Base-by-base conservation (phyloP, 2,113 vertebrate species). In the Cyanoramphus novaezelandiae region DNA sequence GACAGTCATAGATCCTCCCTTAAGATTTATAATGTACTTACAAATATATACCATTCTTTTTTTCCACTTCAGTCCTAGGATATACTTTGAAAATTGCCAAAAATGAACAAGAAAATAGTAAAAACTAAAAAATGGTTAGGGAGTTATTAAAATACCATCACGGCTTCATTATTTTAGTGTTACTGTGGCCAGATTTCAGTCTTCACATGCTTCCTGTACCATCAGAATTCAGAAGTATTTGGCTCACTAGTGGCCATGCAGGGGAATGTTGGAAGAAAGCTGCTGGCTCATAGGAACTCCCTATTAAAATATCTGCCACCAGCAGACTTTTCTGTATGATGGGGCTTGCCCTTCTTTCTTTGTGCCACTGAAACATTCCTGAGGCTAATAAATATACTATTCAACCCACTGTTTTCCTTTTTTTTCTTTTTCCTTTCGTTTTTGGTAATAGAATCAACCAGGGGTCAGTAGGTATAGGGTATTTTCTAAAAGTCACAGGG, bases 21-120 rank as follows among this genome's bases (percentile, higher is more conserved):
- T 71, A 95, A 92, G 91, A 64, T 91, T 93, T 93, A 50, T 88
- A 92, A 91, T 71, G 43, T 82, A 55, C 81, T 92, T 86, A 84
- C 35, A 83, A 78, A 83, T 59, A 88, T 31, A 49, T 78, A 43
- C 25, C 82, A 49, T 64, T 94, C 53, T 70, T 86, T 37, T n/a
- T 81, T 86, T 83, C 80, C 0, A 0, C 90, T 94, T 92, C 60
- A 60, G 50, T 70, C 37, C 5, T 39, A 72, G 27, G n/a, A 71
- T 71, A 10, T 60, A 29, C 29, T 78, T 83, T 50, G 7, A 83
- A 81, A 64, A 86, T 64, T 78, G 43, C 65, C 65, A 92, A 82
- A 80, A 86, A 37, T 12, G 33, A 90, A 35, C 20, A 92, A 86
- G 59, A 76, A 92, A 88, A 37, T n/a, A 23, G 23, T 74, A 41